Evolutionary conservation across 2,113 vertebrate genomes (phyloP), one percentile per base, ranked within the genome.

Genomic region (Urocitellus parryii): DNA sequence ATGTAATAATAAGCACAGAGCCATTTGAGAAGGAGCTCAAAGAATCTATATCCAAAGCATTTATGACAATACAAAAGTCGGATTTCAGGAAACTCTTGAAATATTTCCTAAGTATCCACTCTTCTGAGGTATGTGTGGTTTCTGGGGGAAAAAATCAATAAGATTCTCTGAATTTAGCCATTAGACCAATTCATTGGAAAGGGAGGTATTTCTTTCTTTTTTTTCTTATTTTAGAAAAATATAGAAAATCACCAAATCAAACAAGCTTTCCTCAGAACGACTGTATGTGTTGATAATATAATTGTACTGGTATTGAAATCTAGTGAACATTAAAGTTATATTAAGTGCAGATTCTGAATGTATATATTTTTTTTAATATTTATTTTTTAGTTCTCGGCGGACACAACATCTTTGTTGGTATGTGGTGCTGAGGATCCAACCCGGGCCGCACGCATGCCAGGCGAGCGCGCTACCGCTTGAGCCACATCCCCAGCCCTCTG

Each of bases 141-240:
- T 77, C 61, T 12, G 2, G 39, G 74, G 8, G 7, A 45, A 45
- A 45, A 25, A 90, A 29, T 83, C 45, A 12, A 48, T 70, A 88
- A 56, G 5, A 56, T 83, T 95, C 37, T 42, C 25, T 92, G 80
- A 94, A 74, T 92, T 25, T 94, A 68, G 45, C 24, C 20, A 61
- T 56, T 77, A 5, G 39, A 67, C n/a, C 20, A 83, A 79, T 78
- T 95, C 14, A 68, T 20, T 74, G 73, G 61, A 90, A 42, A 67
- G 61, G 53, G 56, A 79, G 48, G 65, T 72, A 76, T 58, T 70
- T 74, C n/a, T 56, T 58, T 58, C 56, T 58, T 58, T 20, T 2
- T 58, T 58, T 58, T 58, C 18, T 25, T 72, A 77, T 45, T 45
- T 93, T 84, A 65, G 20, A 65, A 95, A 90, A n/a, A 74, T 32